Evolutionary conservation across 1,140 invertebrate genomes (phyloP).

Genomic region (Cataglyphis hispanica): DNA sequence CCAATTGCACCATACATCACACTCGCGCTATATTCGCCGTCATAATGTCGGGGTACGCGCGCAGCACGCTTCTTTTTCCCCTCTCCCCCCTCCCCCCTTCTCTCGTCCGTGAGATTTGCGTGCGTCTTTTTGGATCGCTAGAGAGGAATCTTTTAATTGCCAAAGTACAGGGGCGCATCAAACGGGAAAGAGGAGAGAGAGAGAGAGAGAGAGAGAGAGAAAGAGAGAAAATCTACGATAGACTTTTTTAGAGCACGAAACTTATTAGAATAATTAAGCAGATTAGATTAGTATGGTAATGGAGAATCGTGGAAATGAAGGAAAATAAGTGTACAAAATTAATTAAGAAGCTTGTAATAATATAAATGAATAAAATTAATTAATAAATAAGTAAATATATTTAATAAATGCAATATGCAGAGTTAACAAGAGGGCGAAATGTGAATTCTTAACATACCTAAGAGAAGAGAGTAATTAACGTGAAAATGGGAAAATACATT

Average conservation of each 20-base stretch:
- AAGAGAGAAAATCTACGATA: background rate
- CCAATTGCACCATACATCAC: constrained; percentile 76
- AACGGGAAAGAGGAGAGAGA: background rate
- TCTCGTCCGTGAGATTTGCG: background rate
- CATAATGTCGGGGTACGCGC: constrained; percentile 68
- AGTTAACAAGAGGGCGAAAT: background rate
- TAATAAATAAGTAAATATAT: no score
- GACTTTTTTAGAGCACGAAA: background rate
- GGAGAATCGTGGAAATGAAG: background rate
- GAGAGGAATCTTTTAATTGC: constrained; percentile 72
- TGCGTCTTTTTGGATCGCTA: background rate
- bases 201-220: background rate
- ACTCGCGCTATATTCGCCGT: constrained; percentile 70
- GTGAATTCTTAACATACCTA: background rate
- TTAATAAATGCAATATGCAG: background rate
- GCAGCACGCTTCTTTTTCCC: constrained; percentile 25
- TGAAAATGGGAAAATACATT: background rate
- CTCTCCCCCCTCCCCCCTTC: no score
- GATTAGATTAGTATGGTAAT: background rate
- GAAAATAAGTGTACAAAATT: background rate
- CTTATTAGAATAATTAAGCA: constrained; percentile 25
- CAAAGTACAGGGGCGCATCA: background rate
- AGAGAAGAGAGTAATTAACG: background rate
- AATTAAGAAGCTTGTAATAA: background rate
- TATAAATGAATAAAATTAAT: no score